These are phyloP conservation scores for Argyrosomus regius DNA, from an alignment of 2,797 vertebrate species.

Conservation along the genomic window DNA sequence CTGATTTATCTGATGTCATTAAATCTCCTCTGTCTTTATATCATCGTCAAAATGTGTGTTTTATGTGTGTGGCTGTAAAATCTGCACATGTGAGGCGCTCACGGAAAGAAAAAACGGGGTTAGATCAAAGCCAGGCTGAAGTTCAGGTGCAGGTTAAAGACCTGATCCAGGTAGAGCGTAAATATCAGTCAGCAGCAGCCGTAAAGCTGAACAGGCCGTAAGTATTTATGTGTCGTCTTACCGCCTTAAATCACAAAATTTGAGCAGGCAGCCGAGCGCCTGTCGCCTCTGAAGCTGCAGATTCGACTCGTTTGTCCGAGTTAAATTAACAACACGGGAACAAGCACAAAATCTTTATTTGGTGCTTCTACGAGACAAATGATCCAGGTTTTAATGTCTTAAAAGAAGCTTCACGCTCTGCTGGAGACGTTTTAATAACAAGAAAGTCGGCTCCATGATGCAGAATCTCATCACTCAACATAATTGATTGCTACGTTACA, in stretches of 20 bases:
- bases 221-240: background rate
- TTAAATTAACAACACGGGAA: no score
- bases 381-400: background rate
- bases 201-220: background rate
- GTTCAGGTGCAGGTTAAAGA: background rate
- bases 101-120: background rate
- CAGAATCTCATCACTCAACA: background rate
- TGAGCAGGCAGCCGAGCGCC: background rate
- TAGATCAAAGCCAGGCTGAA: background rate
- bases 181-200: background rate
- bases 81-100: background rate
- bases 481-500: no score
- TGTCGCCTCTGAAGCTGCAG: background rate
- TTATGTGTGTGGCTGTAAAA: background rate
- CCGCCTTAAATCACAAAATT: background rate
- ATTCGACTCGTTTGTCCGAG: no score
- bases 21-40: no score
- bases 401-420: background rate
- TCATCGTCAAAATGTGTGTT: background rate
- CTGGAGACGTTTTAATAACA: background rate
- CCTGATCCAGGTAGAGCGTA: slow-evolving; percentile 3
- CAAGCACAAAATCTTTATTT: no score
- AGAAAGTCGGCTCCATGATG: background rate
- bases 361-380: no score
- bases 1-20: no score